phyloP scores from a whole-genome alignment of 2,888 invertebrate genomes.

The Amphipyra tragopoginis region DNA sequence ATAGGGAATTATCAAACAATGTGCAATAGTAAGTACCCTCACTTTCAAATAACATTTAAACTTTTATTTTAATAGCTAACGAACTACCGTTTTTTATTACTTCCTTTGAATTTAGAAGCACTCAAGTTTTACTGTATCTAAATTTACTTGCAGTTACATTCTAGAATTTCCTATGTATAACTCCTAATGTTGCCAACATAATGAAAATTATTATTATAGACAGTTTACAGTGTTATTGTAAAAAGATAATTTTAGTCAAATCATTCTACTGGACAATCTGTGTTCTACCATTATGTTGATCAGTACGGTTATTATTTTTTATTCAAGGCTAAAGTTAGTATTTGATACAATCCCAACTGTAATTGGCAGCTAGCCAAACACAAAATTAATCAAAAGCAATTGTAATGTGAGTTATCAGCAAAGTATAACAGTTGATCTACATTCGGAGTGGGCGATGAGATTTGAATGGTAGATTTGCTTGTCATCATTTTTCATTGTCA shows the following conservation, averaged over 20 bases:
- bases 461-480: conserved; percentile 17
- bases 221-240: conserved; percentile 2
- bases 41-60: conserved; percentile 23
- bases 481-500: conserved; percentile 4
- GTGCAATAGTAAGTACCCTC: conserved; percentile 39
- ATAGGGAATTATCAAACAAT: not conserved
- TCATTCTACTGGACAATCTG: conserved; percentile 2
- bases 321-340: conserved; percentile 35
- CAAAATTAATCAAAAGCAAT: conserved; percentile 36
- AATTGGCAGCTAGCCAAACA: conserved; percentile 51
- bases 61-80: conserved; percentile 13
- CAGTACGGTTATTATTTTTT: conserved; percentile 12
- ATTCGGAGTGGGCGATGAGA: conserved; percentile 25
- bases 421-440: conserved; percentile 31
- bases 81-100: conserved; percentile 8
- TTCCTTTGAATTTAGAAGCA: conserved; percentile 12
- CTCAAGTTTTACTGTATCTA: conserved; percentile 6
- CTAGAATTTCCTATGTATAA: conserved; percentile 13
- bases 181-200: not conserved
- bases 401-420: conserved; percentile 25
- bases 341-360: conserved; percentile 48
- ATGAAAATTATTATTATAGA: conserved; percentile 2
- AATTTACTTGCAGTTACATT: not conserved
- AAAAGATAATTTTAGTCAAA: conserved; percentile 7
- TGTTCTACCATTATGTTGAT: conserved; percentile 7